Base-by-base conservation (phyloP, 2,113 vertebrate species). In the Propithecus coquereli region DNA sequence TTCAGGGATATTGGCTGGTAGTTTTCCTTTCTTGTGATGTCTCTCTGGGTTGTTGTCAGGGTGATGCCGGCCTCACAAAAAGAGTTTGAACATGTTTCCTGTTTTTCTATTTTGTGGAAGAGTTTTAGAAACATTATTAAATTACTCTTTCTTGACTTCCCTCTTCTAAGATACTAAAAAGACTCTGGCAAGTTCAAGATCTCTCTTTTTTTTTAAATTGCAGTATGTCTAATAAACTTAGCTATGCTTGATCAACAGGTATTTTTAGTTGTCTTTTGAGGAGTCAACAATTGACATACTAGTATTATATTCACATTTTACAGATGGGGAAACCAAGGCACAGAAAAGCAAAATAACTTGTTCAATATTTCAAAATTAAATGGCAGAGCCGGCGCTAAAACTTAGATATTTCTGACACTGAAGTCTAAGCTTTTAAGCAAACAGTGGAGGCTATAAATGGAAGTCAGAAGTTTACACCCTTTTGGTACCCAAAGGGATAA, bases 371-470 rank as follows among this genome's bases (percentile, higher is more conserved):
- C 50, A 57, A 85, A 71, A 88, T 57, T 66, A 79, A 93, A 54
- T 61, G 79, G 13, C 63, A 97, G 91, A 59, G 23, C 30, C 83
- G 30, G 6, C 6, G 90, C 68, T 81, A 70, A 93, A 89, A 52
- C 37, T 61, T 65, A 90, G 50, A 43, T 87, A 63, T 89, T 88
- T 96, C 37, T 79, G 37, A 73, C 17, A 52, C 52, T 92, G 12
- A 79, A 94, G 70, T 94, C 23, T n/a, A 90, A 84, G 25, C 37
- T 96, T 61, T 83, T 91, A 63, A 89, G 22, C 25, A 95, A 63
- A 65, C 7, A 90, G 20, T 32, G 37, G 50, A 86, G 34, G 25
- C 27, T 82, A 68, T 68, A 77, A 90, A 47, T 65, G n/a, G 18
- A 70, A 89, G 61, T 40, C 10, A 45, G 23, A 17, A 85, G 32